Evolutionary conservation across 2,888 invertebrate species (phyloP).

Genomic region (Pterobdella sp.): DNA sequence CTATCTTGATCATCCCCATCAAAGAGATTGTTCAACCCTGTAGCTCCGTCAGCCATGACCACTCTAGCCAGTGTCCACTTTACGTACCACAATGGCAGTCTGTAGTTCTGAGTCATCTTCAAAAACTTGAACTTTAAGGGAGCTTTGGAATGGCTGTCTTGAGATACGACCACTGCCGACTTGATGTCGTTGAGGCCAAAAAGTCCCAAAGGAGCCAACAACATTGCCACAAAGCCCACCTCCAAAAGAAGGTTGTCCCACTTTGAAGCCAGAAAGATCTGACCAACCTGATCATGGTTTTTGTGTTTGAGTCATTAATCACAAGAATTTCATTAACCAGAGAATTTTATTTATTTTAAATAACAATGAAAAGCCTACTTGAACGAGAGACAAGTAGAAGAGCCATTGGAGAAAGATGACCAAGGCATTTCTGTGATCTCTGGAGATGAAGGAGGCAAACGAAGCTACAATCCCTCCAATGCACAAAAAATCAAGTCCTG

Average conservation of each 20-base stretch:
- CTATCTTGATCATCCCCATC: neutral
- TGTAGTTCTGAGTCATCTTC: slow-evolving; percentile 13
- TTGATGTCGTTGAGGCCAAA: slow-evolving; percentile 19
- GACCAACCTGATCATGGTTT: slow-evolving; percentile 16
- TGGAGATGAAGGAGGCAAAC: slow-evolving; percentile 58
- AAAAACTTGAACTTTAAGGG: neutral
- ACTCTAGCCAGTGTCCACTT: slow-evolving; percentile 18
- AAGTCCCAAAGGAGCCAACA: slow-evolving; percentile 24
- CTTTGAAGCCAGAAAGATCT: slow-evolving; percentile 23
- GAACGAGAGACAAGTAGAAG: slow-evolving; percentile 66
- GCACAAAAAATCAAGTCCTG: slow-evolving; percentile 63
- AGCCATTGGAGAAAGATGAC: slow-evolving; percentile 63
- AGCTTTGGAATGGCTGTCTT: slow-evolving; percentile 1
- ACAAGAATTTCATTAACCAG: too few species aligned
- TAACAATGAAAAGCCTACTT: slow-evolving; percentile 51
- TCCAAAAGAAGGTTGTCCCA: slow-evolving; percentile 20
- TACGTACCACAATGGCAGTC: slow-evolving; percentile 18
- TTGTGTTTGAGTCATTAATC: too few species aligned
- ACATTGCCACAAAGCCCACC: slow-evolving; percentile 19
- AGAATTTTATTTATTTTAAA: neutral
- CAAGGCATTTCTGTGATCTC: slow-evolving; percentile 52
- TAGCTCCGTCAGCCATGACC: slow-evolving; percentile 20
- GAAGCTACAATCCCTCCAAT: slow-evolving; percentile 61
- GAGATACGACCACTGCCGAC: neutral
- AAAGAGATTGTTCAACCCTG: slow-evolving; percentile 20